Base-by-base conservation (phyloP, 2,113 vertebrate species). In the Ictidomys tridecemlineatus region DNA sequence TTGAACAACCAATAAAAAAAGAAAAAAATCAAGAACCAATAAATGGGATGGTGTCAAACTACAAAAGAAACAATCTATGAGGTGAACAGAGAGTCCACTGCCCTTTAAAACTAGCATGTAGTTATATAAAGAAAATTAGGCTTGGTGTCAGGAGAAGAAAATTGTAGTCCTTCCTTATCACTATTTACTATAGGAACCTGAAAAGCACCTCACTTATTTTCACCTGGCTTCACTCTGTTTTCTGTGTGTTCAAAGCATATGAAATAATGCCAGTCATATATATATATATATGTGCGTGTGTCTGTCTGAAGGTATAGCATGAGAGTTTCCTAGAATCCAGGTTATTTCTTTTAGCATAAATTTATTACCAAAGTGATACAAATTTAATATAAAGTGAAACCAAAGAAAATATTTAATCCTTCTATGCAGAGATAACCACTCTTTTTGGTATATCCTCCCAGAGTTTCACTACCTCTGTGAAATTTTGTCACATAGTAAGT, bases 331-430 rank as follows among this genome's bases (percentile, higher is more conserved):
- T 91, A 94, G 72, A 42, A 88, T 61, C 8, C 24, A 72, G 61
- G 8, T 20, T 76, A 90, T 8, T 39, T 67, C 3, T 79, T 84
- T 56, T 18, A 92, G 11, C 4, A 76, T 67, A 93, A 69, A 77
- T 86, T 84, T 61, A 69, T 76, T 56, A 58, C 10, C 80, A 91
- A 93, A 76, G 4, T 87, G 26, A 85, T 89, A 72, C 37, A 89
- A 92, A 12, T 56, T 70, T 93, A 87, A 84, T 63, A 84, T 85
- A 51, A 3, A 48, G 4, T 37, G 63, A 86, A 86, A 34, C 39
- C 18, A 91, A 85, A 78, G 42, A 96, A 85, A 82, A 48, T 74
- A 92, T 86, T 82, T 74, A 89, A 58, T 56, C 6, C 28, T 5
- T 74, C 20, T 83, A 69, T n/a, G 45, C 22, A 92, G 53, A 92